A percentile compares a stretch with the other conserved stretches of the same genome.
phyloP scores from a whole-genome alignment of 2,888 invertebrate genomes.

The Drosophila subsilvestris region DNA sequence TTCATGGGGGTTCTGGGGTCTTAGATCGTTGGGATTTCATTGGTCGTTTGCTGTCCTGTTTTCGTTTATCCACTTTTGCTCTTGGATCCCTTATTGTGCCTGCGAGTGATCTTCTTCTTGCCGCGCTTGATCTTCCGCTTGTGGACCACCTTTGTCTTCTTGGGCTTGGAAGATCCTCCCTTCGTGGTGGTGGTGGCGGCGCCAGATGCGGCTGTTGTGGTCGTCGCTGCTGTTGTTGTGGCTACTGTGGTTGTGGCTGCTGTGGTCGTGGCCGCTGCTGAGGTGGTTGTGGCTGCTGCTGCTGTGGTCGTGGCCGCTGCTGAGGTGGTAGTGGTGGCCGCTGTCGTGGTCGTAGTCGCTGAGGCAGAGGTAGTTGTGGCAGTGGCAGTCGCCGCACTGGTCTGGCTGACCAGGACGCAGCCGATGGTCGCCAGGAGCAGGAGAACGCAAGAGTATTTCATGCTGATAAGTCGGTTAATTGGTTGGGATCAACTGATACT shows the following conservation, averaged over 20 bases:
- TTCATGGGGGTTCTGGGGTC: too few relatives aligned
- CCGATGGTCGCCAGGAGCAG: constrained; percentile 1
- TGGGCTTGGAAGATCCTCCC: neutral
- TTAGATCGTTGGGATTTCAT: too few relatives aligned
- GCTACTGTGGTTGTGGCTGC: neutral
- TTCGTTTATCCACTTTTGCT: neutral
- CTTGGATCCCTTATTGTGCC: too few relatives aligned
- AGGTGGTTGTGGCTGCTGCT: too few relatives aligned
- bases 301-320: neutral
- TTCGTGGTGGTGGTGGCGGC: neutral
- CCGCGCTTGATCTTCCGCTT: constrained; percentile 7
- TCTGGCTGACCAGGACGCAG: neutral
- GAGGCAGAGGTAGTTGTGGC: neutral
- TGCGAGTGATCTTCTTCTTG: neutral
- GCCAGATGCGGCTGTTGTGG: neutral
- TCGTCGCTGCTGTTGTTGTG: neutral
- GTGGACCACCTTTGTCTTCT: neutral
- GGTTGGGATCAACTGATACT: too few relatives aligned
- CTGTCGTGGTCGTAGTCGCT: too few relatives aligned
- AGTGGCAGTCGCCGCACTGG: neutral
- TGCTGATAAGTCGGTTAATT: neutral
- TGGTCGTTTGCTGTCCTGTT: too few relatives aligned
- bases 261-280: neutral
- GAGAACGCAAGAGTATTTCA: neutral
- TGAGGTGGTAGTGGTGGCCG: too few relatives aligned